Conservation (phyloP, 2,113 vertebrate species). For the Amblyopsis rosae region DNA sequence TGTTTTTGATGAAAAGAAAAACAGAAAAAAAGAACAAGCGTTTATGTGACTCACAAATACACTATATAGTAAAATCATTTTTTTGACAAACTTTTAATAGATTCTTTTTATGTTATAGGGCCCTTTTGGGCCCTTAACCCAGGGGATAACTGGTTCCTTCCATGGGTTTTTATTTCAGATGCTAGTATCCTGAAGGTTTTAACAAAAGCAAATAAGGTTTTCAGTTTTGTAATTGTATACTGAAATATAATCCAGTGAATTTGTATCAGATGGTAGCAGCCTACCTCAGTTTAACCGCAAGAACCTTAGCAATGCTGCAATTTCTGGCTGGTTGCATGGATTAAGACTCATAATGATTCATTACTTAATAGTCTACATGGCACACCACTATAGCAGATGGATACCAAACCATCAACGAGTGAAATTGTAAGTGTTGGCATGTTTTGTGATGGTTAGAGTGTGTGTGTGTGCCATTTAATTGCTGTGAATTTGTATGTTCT, state of each 20-base stretch:
- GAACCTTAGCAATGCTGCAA: background rate
- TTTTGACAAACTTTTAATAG: too few species aligned
- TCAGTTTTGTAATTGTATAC: slow-evolving; percentile 1
- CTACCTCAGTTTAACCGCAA: background rate
- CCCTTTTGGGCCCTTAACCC: too few species aligned
- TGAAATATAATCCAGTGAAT: slow-evolving; percentile 44
- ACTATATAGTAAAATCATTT: too few species aligned
- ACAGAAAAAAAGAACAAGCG: too few species aligned
- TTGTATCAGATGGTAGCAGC: background rate
- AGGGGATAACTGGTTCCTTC: too few species aligned
- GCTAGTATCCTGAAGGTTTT: background rate
- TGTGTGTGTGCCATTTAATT: background rate
- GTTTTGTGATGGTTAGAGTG: too few species aligned
- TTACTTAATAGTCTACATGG: slow-evolving; percentile 69
- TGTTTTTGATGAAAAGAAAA: too few species aligned
- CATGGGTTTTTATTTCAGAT: too few species aligned
- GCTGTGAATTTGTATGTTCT: background rate
- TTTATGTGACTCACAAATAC: too few species aligned
- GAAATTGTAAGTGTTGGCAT: slow-evolving; percentile 68
- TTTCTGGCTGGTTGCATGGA: slow-evolving; percentile 4
- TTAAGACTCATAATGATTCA: slow-evolving; percentile 64
- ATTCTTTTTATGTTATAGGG: too few species aligned
- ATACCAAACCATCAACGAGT: slow-evolving; percentile 64
- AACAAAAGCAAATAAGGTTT: background rate
- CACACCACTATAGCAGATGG: slow-evolving; percentile 74